Base-by-base conservation (phyloP, 1,140 invertebrate genomes). In the Telenomus remus region DNA sequence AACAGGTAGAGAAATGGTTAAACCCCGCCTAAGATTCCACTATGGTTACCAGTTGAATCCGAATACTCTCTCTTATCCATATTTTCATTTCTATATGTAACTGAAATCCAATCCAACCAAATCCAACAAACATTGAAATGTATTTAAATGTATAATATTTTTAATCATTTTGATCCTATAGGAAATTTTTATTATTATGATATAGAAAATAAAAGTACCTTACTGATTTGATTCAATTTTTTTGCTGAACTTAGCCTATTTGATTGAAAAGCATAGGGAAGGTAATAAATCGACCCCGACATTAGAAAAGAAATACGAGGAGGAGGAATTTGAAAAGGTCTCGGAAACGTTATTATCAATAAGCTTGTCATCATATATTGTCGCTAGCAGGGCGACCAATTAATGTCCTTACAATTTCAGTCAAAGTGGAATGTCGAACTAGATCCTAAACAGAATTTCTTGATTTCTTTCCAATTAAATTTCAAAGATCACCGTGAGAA, bases 331-430 rank as follows among this genome's bases (percentile, higher is more conserved):
- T 27, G 51, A 47, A 42, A 37, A 16, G 57, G 51, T 48, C 50
- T 61, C 60, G 46, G 68, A 46, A 64, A 53, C 53, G 59, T 27
- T 27, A 27, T 71, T 71, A 71, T 71, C 68, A 71, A 64, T 53
- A 54, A 57, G 51, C 49, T 27, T 42, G 60, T 64, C 68, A 57
- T 71, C 68, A 43, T 71, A 71, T 71, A 63, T 71, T 64, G 34
- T 63, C 12, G 11, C 57, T 63, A 57, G 11, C 9, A 11, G 37
- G 15, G 11, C n/a, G 46, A 37, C 46, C 39, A 50, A 71, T 71
- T 71, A 71, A 13, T 59, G 49, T 14, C 49, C 37, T 48, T n/a
- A 27, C 1, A 9, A 27, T 27, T 27, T 27, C 6, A 27, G 19
- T 27, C 19, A 39, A 39, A 11, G 37, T 39, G n/a, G 37, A 39